Evolutionary conservation across 2,113 vertebrate genomes (phyloP).

Genomic region (Xenopus tropicalis): UCB_Xtro_10.0 CM004448.2:56252501-56253000

Average conservation of each 20-base stretch:
- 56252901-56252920: conserved; percentile 69
- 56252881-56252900: conserved; percentile 72
- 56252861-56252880: conserved; percentile 52
- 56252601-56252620: no score
- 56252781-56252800: neutral
- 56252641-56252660: no score
- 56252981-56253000: conserved; percentile 50
- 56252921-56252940: conserved; percentile 68
- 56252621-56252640: no score
- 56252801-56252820: conserved; percentile 6
- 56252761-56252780: neutral
- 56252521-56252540: no score
- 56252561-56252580: no score
- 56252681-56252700: neutral
- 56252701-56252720: neutral
- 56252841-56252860: conserved; percentile 56
- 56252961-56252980: conserved; percentile 60
- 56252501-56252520: no score
- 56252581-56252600: no score
- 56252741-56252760: neutral
- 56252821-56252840: conserved; percentile 38
- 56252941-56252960: conserved; percentile 72
- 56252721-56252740: neutral
- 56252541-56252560: no score
- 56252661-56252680: neutral